A percentile compares a stretch with the other conserved stretches of the same genome.
These are phyloP conservation scores for Latrodectus geometricus DNA, from an alignment of 1,140 invertebrate species.

Conservation along the genomic window DNA sequence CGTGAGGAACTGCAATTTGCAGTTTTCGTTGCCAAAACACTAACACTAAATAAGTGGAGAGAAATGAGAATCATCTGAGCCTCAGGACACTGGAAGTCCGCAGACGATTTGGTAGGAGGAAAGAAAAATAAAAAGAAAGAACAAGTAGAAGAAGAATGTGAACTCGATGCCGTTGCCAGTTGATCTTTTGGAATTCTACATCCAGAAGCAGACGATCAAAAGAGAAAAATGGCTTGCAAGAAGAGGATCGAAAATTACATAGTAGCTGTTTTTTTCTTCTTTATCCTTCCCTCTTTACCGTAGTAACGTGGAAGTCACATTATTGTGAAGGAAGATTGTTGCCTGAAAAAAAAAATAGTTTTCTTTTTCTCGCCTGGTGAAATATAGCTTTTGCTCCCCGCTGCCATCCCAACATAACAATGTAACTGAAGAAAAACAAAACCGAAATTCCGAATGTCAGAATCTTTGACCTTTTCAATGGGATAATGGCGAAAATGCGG, in stretches of 20 bases:
- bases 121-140: no score
- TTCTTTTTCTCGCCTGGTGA: not conserved
- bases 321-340: not conserved
- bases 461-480: not conserved
- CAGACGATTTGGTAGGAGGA: constrained; percentile 22
- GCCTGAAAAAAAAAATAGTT: not conserved
- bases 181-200: constrained; percentile 6
- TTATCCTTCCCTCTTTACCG: not conserved
- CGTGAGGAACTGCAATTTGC: constrained; percentile 52
- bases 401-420: no score
- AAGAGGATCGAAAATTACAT: constrained; percentile 49
- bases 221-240: constrained; percentile 39
- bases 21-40: constrained; percentile 57
- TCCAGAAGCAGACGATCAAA: constrained; percentile 4
- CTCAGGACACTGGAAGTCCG: constrained; percentile 17
- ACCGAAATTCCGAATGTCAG: not conserved
- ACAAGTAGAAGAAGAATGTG: constrained; percentile 49
- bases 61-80: constrained; percentile 9
- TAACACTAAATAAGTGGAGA: constrained; percentile 52
- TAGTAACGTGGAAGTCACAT: constrained; percentile 41
- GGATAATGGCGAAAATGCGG: not conserved
- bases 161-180: constrained; percentile 38
- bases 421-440: no score
- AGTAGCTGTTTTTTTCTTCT: constrained; percentile 37
- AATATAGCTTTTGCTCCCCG: constrained; percentile 25